These are phyloP conservation scores for Geotrypetes seraphini DNA, from an alignment of 2,797 vertebrate genomes.

Conservation along the genomic window DNA sequence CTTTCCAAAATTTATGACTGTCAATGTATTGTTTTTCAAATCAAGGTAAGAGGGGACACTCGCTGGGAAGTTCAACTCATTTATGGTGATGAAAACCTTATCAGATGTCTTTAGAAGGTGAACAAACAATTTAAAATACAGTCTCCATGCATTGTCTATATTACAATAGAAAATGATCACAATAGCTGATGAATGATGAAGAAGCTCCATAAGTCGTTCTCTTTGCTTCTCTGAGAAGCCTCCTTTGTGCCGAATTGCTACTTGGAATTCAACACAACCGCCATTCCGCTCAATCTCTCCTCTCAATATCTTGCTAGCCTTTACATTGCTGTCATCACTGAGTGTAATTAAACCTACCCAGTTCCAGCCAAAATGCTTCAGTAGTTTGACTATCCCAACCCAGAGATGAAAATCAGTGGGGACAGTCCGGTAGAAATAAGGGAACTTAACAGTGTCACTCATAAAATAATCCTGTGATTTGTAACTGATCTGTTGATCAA, in stretches of 20 bases:
- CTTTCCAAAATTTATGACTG: conserved; percentile 4
- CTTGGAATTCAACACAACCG: conserved; percentile 5
- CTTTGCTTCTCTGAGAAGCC: not conserved
- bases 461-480: conserved; percentile 7
- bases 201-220: not conserved
- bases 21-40: not conserved
- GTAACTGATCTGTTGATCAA: conserved; percentile 1
- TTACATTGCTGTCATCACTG: conserved; percentile 5
- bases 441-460: conserved; percentile 2
- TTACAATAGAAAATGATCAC: conserved; percentile 5
- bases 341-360: conserved; percentile 4
- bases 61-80: conserved; percentile 7
- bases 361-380: no score
- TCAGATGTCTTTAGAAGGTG: not conserved
- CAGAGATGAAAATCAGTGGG: conserved; percentile 5
- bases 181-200: not conserved
- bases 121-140: conserved; percentile 4
- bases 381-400: not conserved
- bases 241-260: conserved; percentile 3
- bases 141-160: conserved; percentile 6
- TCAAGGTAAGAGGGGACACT: not conserved
- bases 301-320: conserved; percentile 2
- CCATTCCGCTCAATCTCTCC: conserved; percentile 3
- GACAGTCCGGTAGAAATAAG: conserved; percentile 1
- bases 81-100: conserved; percentile 4